A percentile compares a stretch with the other conserved stretches of the same genome.
Evolutionary conservation across 2,113 vertebrate species (phyloP).

Genomic region (Myodes glareolus): DNA sequence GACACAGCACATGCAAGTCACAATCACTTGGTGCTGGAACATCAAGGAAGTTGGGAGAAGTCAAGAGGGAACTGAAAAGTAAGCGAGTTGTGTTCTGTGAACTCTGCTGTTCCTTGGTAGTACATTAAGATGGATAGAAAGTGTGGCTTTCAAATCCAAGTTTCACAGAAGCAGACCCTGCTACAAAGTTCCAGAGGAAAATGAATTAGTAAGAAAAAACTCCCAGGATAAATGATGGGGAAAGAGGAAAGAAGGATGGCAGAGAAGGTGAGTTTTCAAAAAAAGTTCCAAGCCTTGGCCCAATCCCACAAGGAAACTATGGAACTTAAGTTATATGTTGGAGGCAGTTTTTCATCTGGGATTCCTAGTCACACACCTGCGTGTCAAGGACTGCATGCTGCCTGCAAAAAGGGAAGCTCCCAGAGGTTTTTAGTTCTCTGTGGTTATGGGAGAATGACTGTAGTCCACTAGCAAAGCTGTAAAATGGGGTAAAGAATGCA

Average conservation of each 20-base stretch:
- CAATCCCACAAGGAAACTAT: background rate
- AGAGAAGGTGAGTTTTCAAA: background rate
- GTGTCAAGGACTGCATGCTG: background rate
- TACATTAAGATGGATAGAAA: background rate
- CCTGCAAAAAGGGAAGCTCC: background rate
- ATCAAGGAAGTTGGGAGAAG: background rate
- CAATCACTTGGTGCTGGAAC: background rate
- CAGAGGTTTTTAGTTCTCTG: background rate
- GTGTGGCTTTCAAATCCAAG: background rate
- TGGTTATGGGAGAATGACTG: background rate
- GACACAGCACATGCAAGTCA: background rate
- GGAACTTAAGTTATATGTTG: background rate
- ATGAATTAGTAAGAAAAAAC: background rate
- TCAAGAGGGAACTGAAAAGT: background rate
- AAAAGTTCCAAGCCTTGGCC: background rate
- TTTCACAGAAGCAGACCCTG: background rate
- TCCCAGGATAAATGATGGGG: background rate
- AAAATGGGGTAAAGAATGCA: background rate
- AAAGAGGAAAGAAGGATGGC: background rate
- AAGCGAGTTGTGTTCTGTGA: background rate
- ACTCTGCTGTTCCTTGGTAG: background rate
- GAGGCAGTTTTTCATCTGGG: background rate
- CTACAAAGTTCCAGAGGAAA: background rate
- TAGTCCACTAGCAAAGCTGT: background rate
- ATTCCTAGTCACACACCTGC: background rate